Base-by-base conservation (phyloP, 2,888 invertebrate species). In the Melinaea menophilus region DNA sequence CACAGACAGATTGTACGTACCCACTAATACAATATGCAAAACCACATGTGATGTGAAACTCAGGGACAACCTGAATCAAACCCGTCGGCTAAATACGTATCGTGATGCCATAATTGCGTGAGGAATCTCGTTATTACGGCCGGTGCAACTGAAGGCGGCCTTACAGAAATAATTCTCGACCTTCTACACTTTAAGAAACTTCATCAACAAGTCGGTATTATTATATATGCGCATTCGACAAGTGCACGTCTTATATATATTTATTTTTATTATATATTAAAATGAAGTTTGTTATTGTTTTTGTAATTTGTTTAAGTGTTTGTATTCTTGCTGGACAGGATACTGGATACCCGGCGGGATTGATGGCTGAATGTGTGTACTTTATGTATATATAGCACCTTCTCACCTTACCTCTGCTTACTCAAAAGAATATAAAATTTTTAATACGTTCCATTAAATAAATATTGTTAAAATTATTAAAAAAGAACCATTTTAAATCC, bases 301-400 rank as follows among this genome's bases (percentile, higher is more conserved):
- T 72, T 22, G 22, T 51, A 31, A 59, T 73, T 35, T 66, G 71
- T 59, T 63, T 71, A 60, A 69, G 63, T 67, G 72, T 66, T 46
- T 63, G 73, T 35, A 72, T 66, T 61, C 48, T 72, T 13, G 75
- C 73, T 3, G 67, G 69, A 2, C 72, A 77, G 33, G 79, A 86
- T 48, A 79, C 79, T 2, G 88, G 86, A 2, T 75, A 75, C 62
- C 86, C 88, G 0, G 82, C 82, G 0, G 88, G 88, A 5, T 73
- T 80, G 37, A 80, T 88, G 82, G 81, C 86, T 2, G 82, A 88
- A 37, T 89, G 88, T 88, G 69, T 83, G 86, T 81, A 57, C 12
- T 46, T 7, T 51, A 48, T 48, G 13, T 48, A 51, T 51, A 22
- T 22, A 22, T 31, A 51, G 12, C 7, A 51, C 22, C 51, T 31